These are phyloP conservation scores for Malthinus seriepunctatus DNA, from an alignment of 2,888 invertebrate species.

Conservation along the genomic window DNA sequence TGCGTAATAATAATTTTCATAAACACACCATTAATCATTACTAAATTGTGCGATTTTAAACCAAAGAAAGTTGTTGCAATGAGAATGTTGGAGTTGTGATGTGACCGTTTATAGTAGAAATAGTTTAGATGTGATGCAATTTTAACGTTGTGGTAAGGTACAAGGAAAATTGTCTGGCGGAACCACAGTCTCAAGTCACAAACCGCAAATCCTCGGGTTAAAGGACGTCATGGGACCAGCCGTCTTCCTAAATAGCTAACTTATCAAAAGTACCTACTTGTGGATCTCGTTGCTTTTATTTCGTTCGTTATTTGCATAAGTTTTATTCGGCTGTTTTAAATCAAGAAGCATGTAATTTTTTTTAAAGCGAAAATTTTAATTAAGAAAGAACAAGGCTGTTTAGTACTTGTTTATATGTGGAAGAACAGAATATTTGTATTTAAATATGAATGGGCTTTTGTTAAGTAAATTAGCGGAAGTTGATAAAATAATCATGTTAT, in stretches of 20 bases:
- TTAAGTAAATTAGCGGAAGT: constrained; percentile 26
- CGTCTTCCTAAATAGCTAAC: constrained; percentile 3
- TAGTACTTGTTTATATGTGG: not conserved
- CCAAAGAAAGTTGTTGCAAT: not conserved
- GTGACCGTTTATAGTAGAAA: constrained; percentile 5
- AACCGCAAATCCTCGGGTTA: constrained; percentile 26
- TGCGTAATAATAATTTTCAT: not conserved
- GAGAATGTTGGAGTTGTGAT: constrained; percentile 9
- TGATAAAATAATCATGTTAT: constrained; percentile 29
- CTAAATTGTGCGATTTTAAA: not conserved
- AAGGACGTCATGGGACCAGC: constrained; percentile 24
- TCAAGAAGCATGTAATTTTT: too few species aligned
- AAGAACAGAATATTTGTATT: not conserved
- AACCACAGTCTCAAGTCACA: constrained; percentile 25
- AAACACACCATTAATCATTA: not conserved
- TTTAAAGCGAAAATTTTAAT: too few species aligned
- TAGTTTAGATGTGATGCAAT: constrained; percentile 2
- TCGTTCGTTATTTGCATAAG: too few species aligned
- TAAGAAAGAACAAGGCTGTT: not conserved
- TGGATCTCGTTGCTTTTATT: too few species aligned
- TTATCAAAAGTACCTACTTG: constrained; percentile 3
- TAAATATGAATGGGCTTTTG: constrained; percentile 5
- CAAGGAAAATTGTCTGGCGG: constrained; percentile 24
- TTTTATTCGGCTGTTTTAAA: too few species aligned
- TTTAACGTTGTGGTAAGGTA: constrained; percentile 26